Base-by-base conservation (phyloP, 2,888 invertebrate genomes). In the Ypsolopha sequella region DNA sequence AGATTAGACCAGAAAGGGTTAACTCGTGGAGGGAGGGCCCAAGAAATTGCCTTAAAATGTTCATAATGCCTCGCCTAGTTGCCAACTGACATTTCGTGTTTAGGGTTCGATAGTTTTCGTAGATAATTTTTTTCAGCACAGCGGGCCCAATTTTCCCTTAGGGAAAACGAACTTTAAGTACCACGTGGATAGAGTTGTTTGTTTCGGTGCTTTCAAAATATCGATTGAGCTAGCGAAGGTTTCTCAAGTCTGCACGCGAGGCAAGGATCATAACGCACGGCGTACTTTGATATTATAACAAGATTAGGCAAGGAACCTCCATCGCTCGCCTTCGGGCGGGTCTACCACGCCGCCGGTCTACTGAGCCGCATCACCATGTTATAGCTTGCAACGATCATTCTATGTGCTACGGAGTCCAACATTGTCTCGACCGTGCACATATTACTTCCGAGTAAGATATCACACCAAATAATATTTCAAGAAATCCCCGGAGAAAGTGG, bases 171-270 rank as follows among this genome's bases (percentile, higher is more conserved):
- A 68, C 70, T 70, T 70, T 73, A 62, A 48, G 47, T 44, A 13
- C 10, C 35, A 8, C 13, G 60, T 65, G 69, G 67, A 73, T 78
- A 77, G 73, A 78, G 78, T 76, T 70, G 75, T 73, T 76, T 73
- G 67, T 70, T 68, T 63, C 64, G 60, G 64, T 68, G 66, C 65
- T 69, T 73, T 71, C 64, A 60, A 64, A 59, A 62, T 80, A 81
- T 80, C 73, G 81, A 81, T 79, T 78, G 69, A 68, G 64, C 66
- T 63, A 68, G 62, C 62, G 68, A 70, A 73, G 73, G 73, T 73
- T 76, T 74, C 72, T 61, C 65, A 72, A 76, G 76, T 74, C 72
- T 66, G 73, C 77, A 80, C 79, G 80, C 78, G 67, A 79, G 70
- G 73, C 68, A 73, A 71, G 70, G 70, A 76, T 63, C 63, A 71